Conservation (phyloP, 2,113 vertebrate species). For the Gallinago jamesoni region DNA sequence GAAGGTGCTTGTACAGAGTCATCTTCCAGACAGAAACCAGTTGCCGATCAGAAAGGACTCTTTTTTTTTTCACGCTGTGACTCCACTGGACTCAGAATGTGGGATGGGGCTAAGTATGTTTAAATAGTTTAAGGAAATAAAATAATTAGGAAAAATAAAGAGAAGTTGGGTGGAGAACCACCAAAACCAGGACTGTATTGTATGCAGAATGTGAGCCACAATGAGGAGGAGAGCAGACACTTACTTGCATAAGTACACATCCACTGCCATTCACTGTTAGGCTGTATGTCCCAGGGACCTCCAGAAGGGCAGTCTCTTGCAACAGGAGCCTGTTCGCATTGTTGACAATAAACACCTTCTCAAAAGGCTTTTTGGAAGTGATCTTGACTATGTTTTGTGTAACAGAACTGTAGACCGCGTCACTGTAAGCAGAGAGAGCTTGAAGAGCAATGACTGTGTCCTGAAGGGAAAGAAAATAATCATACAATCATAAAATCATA, state of each 20-base stretch:
- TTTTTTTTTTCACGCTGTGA: not conserved
- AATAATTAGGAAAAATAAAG: not conserved
- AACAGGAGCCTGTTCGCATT: slow-evolving; percentile 60
- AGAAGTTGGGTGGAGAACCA: not conserved
- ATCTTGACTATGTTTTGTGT: slow-evolving; percentile 37
- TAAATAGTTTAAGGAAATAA: not conserved
- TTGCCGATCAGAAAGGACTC: not conserved
- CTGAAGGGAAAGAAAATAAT: slow-evolving; percentile 21
- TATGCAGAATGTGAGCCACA: not conserved
- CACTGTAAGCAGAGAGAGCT: slow-evolving; percentile 55
- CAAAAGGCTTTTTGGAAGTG: slow-evolving; percentile 14
- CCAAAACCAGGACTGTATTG: not conserved
- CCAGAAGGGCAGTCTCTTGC: slow-evolving; percentile 41
- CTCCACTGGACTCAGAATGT: not conserved
- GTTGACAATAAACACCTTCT: slow-evolving; percentile 44
- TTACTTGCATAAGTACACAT: slow-evolving; percentile 64
- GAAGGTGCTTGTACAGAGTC: not conserved
- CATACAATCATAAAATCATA: not conserved
- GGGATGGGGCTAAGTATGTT: not conserved
- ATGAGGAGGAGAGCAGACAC: not conserved
- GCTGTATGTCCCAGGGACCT: slow-evolving; percentile 43
- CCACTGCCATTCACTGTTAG: slow-evolving; percentile 55
- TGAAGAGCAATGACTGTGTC: slow-evolving; percentile 74
- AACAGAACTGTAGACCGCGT: slow-evolving; percentile 35
- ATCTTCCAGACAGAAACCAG: not conserved